These are phyloP conservation scores for Chrysolina oricalcia DNA, from an alignment of 2,888 invertebrate genomes.

Conservation along the genomic window DNA sequence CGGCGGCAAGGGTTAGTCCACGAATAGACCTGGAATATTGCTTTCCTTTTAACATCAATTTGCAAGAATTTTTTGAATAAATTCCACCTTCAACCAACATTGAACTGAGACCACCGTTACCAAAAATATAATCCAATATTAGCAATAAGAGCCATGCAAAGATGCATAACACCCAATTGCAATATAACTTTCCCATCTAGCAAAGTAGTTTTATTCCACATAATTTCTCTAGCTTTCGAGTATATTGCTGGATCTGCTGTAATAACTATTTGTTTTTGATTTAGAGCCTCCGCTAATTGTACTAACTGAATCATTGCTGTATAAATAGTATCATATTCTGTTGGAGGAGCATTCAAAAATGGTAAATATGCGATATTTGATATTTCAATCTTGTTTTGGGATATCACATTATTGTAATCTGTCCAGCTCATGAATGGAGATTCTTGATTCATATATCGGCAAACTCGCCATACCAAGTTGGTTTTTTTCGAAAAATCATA, in stretches of 20 bases:
- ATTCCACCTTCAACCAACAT: slow-evolving; percentile 38
- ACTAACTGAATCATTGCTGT: slow-evolving; percentile 41
- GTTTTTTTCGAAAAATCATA: too few species aligned
- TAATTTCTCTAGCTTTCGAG: slow-evolving; percentile 45
- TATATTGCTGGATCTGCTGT: slow-evolving; percentile 48
- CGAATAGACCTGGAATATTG: not conserved
- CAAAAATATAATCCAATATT: slow-evolving; percentile 47
- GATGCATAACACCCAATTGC: slow-evolving; percentile 34
- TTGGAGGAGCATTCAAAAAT: slow-evolving; percentile 46
- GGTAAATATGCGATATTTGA: slow-evolving; percentile 46
- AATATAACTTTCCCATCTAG: slow-evolving; percentile 46
- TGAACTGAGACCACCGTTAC: slow-evolving; percentile 45
- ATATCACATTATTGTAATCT: slow-evolving; percentile 40
- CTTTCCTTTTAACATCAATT: slow-evolving; percentile 38
- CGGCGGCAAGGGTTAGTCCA: not conserved
- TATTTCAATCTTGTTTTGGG: slow-evolving; percentile 44
- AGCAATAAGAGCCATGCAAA: slow-evolving; percentile 37
- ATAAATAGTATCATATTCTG: slow-evolving; percentile 43
- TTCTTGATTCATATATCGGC: slow-evolving; percentile 33
- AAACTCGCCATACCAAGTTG: slow-evolving; percentile 38
- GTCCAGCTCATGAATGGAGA: slow-evolving; percentile 37
- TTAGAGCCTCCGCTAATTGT: slow-evolving; percentile 38
- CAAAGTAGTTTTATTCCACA: slow-evolving; percentile 46
- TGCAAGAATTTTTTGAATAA: slow-evolving; percentile 40
- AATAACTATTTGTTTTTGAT: slow-evolving; percentile 42